Conservation (phyloP, 2,113 vertebrate genomes). For the Pteropus alecto region DNA sequence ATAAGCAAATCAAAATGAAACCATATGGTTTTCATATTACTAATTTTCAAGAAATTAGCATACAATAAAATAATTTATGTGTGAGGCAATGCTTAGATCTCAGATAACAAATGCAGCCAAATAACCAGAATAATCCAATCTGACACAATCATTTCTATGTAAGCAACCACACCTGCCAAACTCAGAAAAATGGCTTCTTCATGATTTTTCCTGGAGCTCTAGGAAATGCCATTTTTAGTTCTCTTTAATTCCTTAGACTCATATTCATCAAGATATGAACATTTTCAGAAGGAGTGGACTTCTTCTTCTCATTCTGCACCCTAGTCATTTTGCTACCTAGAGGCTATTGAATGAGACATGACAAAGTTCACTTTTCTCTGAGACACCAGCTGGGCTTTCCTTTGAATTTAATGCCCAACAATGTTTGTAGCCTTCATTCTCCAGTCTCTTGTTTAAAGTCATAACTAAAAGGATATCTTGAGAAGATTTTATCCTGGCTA, state of each 20-base stretch:
- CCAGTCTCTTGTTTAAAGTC: background rate
- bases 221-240: background rate
- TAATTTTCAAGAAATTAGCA: constrained; percentile 55
- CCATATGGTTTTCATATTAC: constrained; percentile 43
- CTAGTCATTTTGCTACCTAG: background rate
- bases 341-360: background rate
- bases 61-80: constrained; percentile 52
- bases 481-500: background rate
- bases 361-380: constrained; percentile 1
- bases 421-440: background rate
- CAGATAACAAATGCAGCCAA: constrained; percentile 54
- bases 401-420: background rate
- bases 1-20: constrained; percentile 42
- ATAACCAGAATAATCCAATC: constrained; percentile 52
- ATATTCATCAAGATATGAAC: background rate
- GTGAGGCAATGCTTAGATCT: constrained; percentile 57
- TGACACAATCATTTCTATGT: constrained; percentile 53
- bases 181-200: constrained; percentile 56
- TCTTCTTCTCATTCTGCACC: background rate
- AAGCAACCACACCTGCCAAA: constrained; percentile 58
- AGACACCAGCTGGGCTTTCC: background rate
- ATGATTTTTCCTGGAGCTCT: constrained; percentile 32
- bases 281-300: background rate
- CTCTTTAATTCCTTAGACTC: constrained; percentile 29
- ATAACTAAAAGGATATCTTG: background rate